Percentiles rank a stretch among this genome's conserved stretches.
phyloP scores from a whole-genome alignment of 2,888 invertebrate genomes.

The Nycteola revayana region DNA sequence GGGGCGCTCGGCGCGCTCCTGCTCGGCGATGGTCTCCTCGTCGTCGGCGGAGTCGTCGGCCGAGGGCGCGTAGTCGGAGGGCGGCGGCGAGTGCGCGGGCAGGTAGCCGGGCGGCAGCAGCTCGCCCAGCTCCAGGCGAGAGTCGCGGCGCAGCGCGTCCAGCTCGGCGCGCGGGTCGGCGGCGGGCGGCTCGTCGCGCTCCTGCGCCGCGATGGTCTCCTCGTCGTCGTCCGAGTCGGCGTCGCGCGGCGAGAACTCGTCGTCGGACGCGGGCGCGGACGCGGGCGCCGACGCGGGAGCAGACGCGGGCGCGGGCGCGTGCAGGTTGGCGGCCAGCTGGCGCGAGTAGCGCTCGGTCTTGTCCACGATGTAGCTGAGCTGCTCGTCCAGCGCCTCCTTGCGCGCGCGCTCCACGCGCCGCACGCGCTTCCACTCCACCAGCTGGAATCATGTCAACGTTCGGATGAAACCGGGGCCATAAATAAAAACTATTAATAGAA shows the following conservation, averaged over 20 bases:
- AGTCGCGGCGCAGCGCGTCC: conserved; percentile 89
- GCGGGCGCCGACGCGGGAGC: conserved; percentile 75
- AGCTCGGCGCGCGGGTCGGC: conserved; percentile 84
- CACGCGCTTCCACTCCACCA: conserved; percentile 97
- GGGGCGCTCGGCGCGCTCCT: conserved; percentile 76
- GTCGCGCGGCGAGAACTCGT: conserved; percentile 85
- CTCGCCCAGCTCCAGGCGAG: conserved; percentile 91
- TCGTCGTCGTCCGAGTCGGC: conserved; percentile 86
- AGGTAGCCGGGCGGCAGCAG: conserved; percentile 90
- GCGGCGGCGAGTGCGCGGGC: conserved; percentile 77
- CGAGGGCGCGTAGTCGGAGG: conserved; percentile 22
- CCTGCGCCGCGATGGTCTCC: conserved; percentile 65
- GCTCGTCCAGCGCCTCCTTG: conserved; percentile 96
- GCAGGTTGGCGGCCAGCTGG: conserved; percentile 92
- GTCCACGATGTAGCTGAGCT: conserved; percentile 98
- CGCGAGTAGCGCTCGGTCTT: conserved; percentile 98
- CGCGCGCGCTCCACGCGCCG: conserved; percentile 96
- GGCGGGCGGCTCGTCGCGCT: conserved; percentile 85
- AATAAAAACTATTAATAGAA: background rate
- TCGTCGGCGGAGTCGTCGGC: conserved; percentile 30
- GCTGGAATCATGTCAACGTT: conserved; percentile 70
- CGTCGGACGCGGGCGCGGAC: conserved; percentile 87
- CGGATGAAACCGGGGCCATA: background rate
- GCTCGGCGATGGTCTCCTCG: conserved; percentile 36
- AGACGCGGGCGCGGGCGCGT: conserved; percentile 43